Evolutionary conservation across 2,113 vertebrate genomes (phyloP), one percentile per base, ranked within the genome.

Genomic region (Pelodiscus sinensis): DNA sequence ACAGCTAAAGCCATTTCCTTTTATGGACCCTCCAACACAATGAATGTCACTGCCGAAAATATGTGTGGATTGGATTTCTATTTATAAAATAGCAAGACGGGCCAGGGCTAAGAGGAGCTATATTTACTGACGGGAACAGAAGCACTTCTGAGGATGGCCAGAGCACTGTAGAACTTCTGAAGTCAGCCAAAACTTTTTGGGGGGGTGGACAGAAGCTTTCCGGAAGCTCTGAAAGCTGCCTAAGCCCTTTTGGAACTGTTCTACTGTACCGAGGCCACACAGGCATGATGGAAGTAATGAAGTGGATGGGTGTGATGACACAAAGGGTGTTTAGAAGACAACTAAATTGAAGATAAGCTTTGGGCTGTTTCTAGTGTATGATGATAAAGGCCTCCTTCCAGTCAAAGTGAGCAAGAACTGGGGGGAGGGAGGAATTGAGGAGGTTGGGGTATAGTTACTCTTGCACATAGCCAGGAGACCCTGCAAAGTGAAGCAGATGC

Each of bases 21-120:
- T 97, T 97, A 98, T 95, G 98, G 97, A 95, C 95, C 94, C 97
- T 97, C 97, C 97, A 97, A 97, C 96, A 98, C 96, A 97, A 96
- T 87, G 93, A 97, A 97, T 97, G 95, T 87, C 79, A 87, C 65
- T 92, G 92, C 97, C 96, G 98, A 96, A 97, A 98, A 96, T 97
- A 96, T 93, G 96, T 88, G 90, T 97, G 92, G 97, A 96, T 96
- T 98, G 97, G 92, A 79, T 95, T 98, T 97, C 97, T 98, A 95
- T 98, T 98, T 98, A 97, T 98, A 98, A 96, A 96, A 90, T 50
- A 79, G 15, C 77, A 87, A 95, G 87, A 0, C 22, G 25, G 62
- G 92, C 95, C 81, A 73, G 57, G 90, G 87, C 65, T 88, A 13
- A 38, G 71, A 85, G 86, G 82, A 92, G 82, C 51, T 81, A n/a